Base-by-base conservation (phyloP, 2,888 invertebrate genomes). In the Eupithecia inturbata region DNA sequence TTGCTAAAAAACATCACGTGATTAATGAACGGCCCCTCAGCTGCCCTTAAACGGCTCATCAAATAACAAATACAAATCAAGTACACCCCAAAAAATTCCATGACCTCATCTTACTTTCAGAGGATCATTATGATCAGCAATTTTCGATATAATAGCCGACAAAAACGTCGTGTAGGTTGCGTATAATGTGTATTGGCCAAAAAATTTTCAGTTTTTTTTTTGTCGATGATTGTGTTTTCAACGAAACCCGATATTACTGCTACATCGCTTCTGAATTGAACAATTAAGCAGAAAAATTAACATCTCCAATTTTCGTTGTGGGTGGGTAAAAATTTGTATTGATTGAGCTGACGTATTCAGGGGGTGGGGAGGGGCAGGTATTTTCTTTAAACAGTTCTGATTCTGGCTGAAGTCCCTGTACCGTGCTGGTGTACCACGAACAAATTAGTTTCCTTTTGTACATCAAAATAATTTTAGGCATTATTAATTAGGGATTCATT, bases 301-400 rank as follows among this genome's bases (percentile, higher is more conserved):
- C 80, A 78, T 53, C 62, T 67, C 73, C 45, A 72, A 72, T 77
- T 77, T 75, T 69, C 74, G 69, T 71, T 75, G 81, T 82, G 78
- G 81, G 81, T 75, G 81, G 78, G 79, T 82, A 80, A 82, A 79
- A 77, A 78, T 69, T 67, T 70, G 75, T 67, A 73, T 64, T 45
- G 68, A 69, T 68, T 70, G 39, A 60, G 69, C 66, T 71, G 74
- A 71, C 68, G 73, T 70, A 79, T 33, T 74, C 68, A 76, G 75
- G 45, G 45, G 22, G 49, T 26, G 57, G 36, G 39, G 53, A 39
- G 66, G 14, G 57, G n/a, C n/a, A 49, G n/a, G 6, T 45, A 45
- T 49, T 31, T 28, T 53, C 28, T 66, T 49, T 10, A 10, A n/a
- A 9, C 49, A 49, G 45, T 49, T 49, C n/a, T 49, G 49, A n/a